phyloP scores from a whole-genome alignment of 2,113 vertebrate species.

The Indicator indicator region DNA sequence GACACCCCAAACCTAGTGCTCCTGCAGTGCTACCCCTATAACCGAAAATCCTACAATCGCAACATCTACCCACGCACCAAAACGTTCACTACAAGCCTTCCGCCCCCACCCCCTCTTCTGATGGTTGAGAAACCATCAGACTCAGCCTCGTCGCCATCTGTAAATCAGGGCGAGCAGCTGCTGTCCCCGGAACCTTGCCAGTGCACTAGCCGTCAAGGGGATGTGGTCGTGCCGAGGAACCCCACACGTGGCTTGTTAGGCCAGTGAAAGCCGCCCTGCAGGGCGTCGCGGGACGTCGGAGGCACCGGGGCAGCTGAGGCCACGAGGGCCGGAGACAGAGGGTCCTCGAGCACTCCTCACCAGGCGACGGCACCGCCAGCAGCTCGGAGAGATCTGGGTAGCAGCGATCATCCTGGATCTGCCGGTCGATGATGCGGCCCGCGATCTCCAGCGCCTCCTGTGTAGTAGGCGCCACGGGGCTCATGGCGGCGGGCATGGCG shows the following conservation, averaged over 20 bases:
- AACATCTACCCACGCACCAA: rapidly evolving
- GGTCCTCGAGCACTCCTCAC: slow-evolving; percentile 67
- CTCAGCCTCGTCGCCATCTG: background rate
- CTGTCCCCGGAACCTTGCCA: no score
- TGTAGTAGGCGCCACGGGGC: slow-evolving; percentile 62
- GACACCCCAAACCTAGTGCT: background rate
- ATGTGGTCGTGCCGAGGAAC: background rate
- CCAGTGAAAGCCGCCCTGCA: background rate
- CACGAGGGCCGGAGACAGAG: no score
- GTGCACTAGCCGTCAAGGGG: rapidly evolving
- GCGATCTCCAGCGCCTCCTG: slow-evolving; percentile 89
- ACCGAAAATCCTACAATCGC: rapidly evolving
- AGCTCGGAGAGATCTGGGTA: slow-evolving; percentile 93
- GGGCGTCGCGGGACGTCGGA: no score
- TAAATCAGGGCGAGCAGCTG: background rate
- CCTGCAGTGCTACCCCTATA: rapidly evolving
- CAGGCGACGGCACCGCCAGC: slow-evolving; percentile 87
- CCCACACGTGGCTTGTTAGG: no score
- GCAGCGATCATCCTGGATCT: slow-evolving; percentile 89
- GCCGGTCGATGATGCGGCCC: slow-evolving; percentile 86
- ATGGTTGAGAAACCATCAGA: no score
- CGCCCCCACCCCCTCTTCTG: background rate
- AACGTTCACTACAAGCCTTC: rapidly evolving
- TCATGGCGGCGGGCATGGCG: slow-evolving; percentile 81
- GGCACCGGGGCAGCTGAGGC: no score